Conservation (phyloP, 2,888 invertebrate species). For the Scelioninae gen. 1 region DNA sequence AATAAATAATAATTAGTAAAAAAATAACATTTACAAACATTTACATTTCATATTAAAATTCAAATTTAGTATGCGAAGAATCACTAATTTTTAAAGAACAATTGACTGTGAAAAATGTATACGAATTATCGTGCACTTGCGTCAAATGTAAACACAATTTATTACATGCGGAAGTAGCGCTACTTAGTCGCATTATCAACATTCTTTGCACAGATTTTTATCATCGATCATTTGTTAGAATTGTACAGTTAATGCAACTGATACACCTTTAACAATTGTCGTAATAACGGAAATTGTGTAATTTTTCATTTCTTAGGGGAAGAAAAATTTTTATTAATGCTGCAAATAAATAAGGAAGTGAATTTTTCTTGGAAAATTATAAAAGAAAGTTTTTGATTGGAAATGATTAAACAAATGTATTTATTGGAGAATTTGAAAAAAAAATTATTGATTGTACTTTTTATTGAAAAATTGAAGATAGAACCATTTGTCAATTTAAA, state of each 20-base stretch:
- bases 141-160: constrained; percentile 42
- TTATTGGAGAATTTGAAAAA: too few species aligned
- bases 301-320: constrained; percentile 3
- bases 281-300: constrained; percentile 26
- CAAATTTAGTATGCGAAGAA: constrained; percentile 18
- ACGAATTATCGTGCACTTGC: constrained; percentile 25
- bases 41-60: constrained; percentile 25
- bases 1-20: neutral
- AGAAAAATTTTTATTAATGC: neutral
- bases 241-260: constrained; percentile 15
- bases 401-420: too few species aligned
- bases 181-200: constrained; percentile 28
- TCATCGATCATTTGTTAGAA: constrained; percentile 28
- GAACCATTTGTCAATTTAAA: too few species aligned
- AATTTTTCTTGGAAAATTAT: too few species aligned
- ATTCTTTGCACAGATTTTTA: constrained; percentile 42
- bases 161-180: constrained; percentile 50
- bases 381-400: too few species aligned
- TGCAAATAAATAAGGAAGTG: neutral
- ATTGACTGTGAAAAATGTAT: constrained; percentile 12
- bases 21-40: too few species aligned
- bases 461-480: too few species aligned
- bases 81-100: constrained; percentile 27
- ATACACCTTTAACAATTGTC: constrained; percentile 27
- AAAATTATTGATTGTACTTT: too few species aligned